phyloP scores from a whole-genome alignment of 1,140 invertebrate species.

The Tetraneura akinire region DNA sequence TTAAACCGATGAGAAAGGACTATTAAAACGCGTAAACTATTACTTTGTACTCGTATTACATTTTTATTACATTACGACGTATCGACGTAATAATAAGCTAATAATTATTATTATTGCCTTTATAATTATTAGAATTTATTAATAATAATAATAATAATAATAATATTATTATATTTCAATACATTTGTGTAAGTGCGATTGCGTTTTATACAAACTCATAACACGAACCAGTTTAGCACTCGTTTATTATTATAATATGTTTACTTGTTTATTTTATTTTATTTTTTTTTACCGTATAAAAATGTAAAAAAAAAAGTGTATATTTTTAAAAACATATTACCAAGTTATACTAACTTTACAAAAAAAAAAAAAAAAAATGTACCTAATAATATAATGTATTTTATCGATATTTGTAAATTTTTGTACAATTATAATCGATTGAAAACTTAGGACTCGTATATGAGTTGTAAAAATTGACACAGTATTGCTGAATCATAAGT shows the following conservation, averaged over 20 bases:
- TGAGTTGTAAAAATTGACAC: too few species aligned
- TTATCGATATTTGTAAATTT: too few species aligned
- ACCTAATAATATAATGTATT: too few species aligned
- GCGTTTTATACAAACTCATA: background rate
- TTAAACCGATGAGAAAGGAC: background rate
- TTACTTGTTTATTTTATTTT: too few species aligned
- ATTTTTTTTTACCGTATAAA: background rate
- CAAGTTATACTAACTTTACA: background rate
- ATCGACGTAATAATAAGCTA: background rate
- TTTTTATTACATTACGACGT: background rate
- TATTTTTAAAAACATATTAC: background rate
- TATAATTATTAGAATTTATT: too few species aligned
- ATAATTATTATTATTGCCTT: too few species aligned
- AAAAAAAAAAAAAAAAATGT: too few species aligned
- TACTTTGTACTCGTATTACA: constrained; percentile 9
- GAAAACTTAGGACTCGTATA: too few species aligned
- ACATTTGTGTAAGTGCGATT: background rate
- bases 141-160: background rate
- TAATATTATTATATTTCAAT: background rate
- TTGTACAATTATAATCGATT: too few species aligned
- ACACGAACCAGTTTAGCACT: background rate
- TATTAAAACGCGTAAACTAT: background rate
- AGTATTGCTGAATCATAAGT: too few species aligned
- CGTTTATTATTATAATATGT: too few species aligned
- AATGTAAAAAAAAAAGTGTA: too few species aligned